Percentiles rank a stretch among this genome's conserved stretches.
These are phyloP conservation scores for Xiphorhynchus elegans DNA, from an alignment of 2,113 vertebrate species.

Conservation along the genomic window DNA sequence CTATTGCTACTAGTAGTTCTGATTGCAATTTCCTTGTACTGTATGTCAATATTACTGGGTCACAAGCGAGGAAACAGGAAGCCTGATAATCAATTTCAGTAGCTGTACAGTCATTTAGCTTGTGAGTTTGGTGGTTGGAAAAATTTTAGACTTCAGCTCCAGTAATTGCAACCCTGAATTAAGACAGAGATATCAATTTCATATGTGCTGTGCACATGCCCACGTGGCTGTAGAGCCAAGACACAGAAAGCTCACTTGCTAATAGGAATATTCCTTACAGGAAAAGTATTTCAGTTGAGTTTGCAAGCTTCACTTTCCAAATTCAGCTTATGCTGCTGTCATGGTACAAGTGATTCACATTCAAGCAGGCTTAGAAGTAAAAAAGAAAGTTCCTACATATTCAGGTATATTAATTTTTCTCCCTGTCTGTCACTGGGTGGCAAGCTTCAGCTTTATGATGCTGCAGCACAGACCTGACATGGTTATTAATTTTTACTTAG, in stretches of 20 bases:
- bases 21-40: constrained; percentile 59
- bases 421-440: neutral
- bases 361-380: neutral
- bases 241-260: neutral
- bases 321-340: neutral
- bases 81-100: constrained; percentile 56
- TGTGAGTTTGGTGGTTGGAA: neutral
- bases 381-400: neutral
- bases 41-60: constrained; percentile 48
- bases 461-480: neutral
- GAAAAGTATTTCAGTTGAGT: neutral
- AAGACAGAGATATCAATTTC: constrained; percentile 11
- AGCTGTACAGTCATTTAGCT: constrained; percentile 11
- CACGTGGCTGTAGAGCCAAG: fast-evolving
- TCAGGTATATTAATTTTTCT: neutral
- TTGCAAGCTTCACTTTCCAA: neutral
- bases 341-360: neutral
- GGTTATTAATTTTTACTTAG: neutral
- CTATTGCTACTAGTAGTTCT: constrained; percentile 65
- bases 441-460: neutral
- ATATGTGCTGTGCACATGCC: neutral
- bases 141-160: constrained; percentile 12
- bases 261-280: neutral
- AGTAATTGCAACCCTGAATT: constrained; percentile 25
- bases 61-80: constrained; percentile 44